Conservation (phyloP, 1,140 invertebrate genomes). For the Lucilia cuprina region DNA sequence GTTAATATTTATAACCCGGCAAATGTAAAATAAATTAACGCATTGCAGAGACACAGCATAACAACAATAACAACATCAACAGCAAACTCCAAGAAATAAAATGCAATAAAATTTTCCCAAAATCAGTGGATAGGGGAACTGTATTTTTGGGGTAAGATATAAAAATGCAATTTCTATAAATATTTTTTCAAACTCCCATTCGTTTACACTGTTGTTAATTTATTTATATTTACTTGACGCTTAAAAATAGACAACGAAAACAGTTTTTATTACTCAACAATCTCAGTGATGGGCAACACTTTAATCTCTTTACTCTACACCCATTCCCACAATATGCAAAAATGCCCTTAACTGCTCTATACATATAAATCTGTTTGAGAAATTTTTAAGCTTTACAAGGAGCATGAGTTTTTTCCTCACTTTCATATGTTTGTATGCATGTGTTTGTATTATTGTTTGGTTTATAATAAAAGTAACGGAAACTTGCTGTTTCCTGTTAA, state of each 20-base stretch:
- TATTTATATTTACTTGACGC: constrained; percentile 25
- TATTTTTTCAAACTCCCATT: background rate
- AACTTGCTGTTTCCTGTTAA: constrained; percentile 19
- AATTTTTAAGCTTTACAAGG: background rate
- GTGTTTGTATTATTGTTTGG: background rate
- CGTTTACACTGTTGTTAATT: background rate
- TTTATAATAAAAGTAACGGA: background rate
- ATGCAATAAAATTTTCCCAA: background rate
- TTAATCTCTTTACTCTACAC: too few species aligned
- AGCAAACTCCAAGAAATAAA: background rate
- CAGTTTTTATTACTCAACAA: background rate
- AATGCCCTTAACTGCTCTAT: too few species aligned
- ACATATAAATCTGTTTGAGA: background rate
- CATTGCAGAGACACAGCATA: background rate
- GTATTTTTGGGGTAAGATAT: background rate
- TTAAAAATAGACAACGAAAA: background rate
- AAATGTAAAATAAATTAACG: constrained; percentile 30
- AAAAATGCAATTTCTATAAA: background rate
- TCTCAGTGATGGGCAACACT: too few species aligned
- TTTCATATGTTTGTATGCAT: too few species aligned
- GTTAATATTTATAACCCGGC: constrained; percentile 23
- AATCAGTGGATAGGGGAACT: background rate
- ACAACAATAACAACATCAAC: background rate
- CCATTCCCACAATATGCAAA: too few species aligned
- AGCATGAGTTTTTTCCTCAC: background rate